Conservation (phyloP, 2,797 vertebrate genomes). For the Aplochiton taeniatus region DNA sequence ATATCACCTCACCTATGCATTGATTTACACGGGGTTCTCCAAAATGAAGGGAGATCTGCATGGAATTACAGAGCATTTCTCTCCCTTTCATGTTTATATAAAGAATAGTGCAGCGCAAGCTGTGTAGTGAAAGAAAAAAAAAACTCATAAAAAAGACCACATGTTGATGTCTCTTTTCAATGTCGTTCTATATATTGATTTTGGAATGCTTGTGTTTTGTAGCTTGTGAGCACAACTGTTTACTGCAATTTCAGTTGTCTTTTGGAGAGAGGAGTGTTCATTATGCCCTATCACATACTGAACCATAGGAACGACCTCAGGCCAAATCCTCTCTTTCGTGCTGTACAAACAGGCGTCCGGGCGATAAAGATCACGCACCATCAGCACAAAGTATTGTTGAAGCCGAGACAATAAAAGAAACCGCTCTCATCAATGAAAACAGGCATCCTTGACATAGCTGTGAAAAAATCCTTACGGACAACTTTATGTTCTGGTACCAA, state of each 20-base stretch:
- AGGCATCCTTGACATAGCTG: conserved; percentile 70
- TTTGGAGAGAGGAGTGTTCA: conserved; percentile 56
- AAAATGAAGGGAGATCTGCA: conserved; percentile 57
- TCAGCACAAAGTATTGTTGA: conserved; percentile 79
- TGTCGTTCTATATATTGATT: conserved; percentile 59
- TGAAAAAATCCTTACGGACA: conserved; percentile 38
- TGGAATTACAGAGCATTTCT: conserved; percentile 57
- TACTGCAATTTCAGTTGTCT: conserved; percentile 54
- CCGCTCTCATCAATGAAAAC: conserved; percentile 70
- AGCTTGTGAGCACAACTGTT: conserved; percentile 44
- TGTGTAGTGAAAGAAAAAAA: conserved; percentile 50
- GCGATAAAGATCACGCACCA: conserved; percentile 73
- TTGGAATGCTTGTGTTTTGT: conserved; percentile 54
- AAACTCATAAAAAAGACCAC: conserved; percentile 55
- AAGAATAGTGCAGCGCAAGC: conserved; percentile 56
- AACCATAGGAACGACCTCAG: conserved; percentile 69
- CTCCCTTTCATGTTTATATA: conserved; percentile 66
- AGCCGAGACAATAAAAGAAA: conserved; percentile 75
- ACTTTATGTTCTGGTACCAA: conserved; percentile 44
- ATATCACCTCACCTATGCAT: conserved; percentile 61
- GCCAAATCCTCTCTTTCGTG: conserved; percentile 75
- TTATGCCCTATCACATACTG: conserved; percentile 66
- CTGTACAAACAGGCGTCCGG: conserved; percentile 72
- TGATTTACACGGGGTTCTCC: conserved; percentile 56
- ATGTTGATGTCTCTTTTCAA: conserved; percentile 69